Percentiles rank a stretch among this genome's conserved stretches.
Evolutionary conservation across 1,140 invertebrate species (phyloP).

Genomic region (Drosophila parabipectinata): DNA sequence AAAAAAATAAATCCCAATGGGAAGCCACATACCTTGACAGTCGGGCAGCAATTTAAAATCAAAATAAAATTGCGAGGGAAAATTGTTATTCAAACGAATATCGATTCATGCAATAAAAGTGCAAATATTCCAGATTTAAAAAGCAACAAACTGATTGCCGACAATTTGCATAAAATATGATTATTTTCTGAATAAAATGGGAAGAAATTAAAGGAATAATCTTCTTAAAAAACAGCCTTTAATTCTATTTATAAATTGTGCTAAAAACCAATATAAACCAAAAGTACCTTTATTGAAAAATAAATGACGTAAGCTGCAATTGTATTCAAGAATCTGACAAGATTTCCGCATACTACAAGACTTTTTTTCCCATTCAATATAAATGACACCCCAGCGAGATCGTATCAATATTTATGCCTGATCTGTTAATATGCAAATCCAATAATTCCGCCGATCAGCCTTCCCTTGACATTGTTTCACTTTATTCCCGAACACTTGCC

Average conservation of each 20-base stretch:
- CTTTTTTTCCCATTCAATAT: constrained; percentile 4
- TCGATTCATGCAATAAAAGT: not conserved
- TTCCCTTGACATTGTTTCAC: constrained; percentile 44
- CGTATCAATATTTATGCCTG: constrained; percentile 39
- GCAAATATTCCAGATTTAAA: constrained; percentile 1
- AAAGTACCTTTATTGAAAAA: not conserved
- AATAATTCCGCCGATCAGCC: constrained; percentile 21
- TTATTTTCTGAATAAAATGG: not conserved
- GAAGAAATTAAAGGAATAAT: not conserved
- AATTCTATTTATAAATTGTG: not conserved
- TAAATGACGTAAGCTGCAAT: constrained; percentile 11
- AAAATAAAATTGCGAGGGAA: not conserved
- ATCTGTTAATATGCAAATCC: constrained; percentile 48
- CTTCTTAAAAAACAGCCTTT: not conserved
- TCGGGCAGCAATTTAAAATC: constrained; percentile 10
- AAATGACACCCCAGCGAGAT: constrained; percentile 16
- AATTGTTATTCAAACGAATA: constrained; percentile 2
- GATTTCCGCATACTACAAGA: constrained; percentile 29
- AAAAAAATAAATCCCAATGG: not conserved
- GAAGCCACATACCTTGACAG: constrained; percentile 9
- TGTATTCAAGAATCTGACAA: constrained; percentile 10
- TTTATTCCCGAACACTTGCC: constrained; percentile 28
- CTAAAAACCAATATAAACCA: not conserved
- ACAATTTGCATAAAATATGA: not conserved
- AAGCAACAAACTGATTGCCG: not conserved